These are phyloP conservation scores for Myopa tessellatipennis DNA, from an alignment of 2,888 invertebrate genomes.

Conservation along the genomic window DNA sequence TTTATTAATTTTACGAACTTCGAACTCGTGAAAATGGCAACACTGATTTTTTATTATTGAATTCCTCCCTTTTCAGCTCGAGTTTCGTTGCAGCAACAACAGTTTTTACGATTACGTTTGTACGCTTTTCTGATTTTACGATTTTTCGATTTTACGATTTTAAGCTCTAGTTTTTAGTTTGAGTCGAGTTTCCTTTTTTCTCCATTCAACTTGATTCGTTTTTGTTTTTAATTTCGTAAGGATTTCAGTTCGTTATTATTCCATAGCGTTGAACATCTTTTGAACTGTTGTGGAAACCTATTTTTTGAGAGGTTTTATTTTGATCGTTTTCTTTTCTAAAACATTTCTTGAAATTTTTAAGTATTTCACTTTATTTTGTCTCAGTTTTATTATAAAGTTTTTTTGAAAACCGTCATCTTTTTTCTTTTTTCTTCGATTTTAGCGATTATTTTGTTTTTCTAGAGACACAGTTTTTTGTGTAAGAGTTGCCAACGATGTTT, in stretches of 20 bases:
- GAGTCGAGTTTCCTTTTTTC: neutral
- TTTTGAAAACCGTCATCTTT: no score
- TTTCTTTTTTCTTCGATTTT: neutral
- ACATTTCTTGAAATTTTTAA: no score
- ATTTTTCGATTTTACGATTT: slow-evolving; percentile 7
- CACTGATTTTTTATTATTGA: neutral
- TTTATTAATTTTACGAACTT: no score
- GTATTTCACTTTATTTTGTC: no score
- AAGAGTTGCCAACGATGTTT: neutral
- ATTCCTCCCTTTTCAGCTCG: neutral
- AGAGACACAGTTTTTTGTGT: no score
- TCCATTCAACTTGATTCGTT: neutral
- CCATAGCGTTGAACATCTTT: neutral
- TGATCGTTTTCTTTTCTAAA: no score
- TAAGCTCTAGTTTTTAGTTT: neutral
- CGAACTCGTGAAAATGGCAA: no score
- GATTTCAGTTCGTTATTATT: neutral
- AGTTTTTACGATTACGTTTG: neutral
- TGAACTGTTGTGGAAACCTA: neutral
- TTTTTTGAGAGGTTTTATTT: neutral
- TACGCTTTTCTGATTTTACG: neutral
- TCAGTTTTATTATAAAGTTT: no score
- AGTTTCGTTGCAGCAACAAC: no score
- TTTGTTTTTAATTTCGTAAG: neutral
- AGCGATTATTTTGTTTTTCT: neutral